Percentiles rank a stretch among this genome's conserved stretches.
Conservation (phyloP, 2,797 vertebrate genomes). For the Pipistrellus kuhlii region DNA sequence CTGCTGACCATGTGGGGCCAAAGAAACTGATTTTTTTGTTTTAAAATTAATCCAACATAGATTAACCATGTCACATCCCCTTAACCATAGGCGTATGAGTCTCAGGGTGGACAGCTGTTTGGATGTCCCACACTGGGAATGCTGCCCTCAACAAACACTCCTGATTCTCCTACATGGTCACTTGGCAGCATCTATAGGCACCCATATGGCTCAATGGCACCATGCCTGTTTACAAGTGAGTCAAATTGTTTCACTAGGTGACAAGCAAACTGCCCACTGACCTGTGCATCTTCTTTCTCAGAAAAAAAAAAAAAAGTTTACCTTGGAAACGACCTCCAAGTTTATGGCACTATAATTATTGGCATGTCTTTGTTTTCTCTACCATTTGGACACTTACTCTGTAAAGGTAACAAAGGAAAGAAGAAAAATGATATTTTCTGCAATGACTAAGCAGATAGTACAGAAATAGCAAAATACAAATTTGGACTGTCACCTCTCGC, state of each 20-base stretch:
- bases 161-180: conserved; percentile 88
- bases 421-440: not conserved
- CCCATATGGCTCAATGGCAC: conserved; percentile 88
- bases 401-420: conserved; percentile 23
- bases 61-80: conserved; percentile 85
- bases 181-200: conserved; percentile 83
- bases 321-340: not conserved
- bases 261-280: conserved; percentile 64
- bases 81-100: conserved; percentile 85
- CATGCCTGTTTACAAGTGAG: conserved; percentile 81
- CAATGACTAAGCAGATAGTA: not conserved
- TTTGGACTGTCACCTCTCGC: not conserved
- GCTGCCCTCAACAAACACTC: conserved; percentile 87
- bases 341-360: conserved; percentile 49
- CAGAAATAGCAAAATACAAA: not conserved
- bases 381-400: not conserved
- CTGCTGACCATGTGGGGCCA: conserved; percentile 68
- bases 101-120: conserved; percentile 87
- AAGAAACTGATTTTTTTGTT: conserved; percentile 80
- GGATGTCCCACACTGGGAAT: conserved; percentile 85
- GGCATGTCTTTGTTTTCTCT: conserved; percentile 52
- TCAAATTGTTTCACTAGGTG: conserved; percentile 71
- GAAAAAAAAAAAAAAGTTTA: conserved; percentile 39
- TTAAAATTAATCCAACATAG: conserved; percentile 81
- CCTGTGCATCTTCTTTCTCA: conserved; percentile 34